Evolutionary conservation across 1,140 invertebrate genomes (phyloP), one percentile per base, ranked within the genome.

Genomic region (Pseudachorutes palmiensis): DNA sequence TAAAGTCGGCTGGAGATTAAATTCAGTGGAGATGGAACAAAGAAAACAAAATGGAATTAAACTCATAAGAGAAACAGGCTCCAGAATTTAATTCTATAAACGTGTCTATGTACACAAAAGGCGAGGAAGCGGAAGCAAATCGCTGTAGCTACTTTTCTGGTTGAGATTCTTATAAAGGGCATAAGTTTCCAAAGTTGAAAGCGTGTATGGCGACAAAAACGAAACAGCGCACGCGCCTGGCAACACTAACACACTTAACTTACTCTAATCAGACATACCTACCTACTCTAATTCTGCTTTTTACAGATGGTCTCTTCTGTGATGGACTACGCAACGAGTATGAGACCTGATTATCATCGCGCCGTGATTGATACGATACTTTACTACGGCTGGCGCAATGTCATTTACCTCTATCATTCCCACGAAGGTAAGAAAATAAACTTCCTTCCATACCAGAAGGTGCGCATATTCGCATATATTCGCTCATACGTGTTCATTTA

Each of bases 381-480:
- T 69, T 88, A 91, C 78, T 96, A 96, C 77, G 86, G 87, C 55
- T 97, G 94, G 93, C 86, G 86, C 72, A 88, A 88, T 76, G 90
- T 97, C 75, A 91, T 95, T 76, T 97, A 94, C 81, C 83, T 97
- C 66, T 97, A 96, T 78, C 91, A 95, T 80, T 94, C 92, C 3
- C 90, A 95, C 77, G 92, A 95, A 79, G 93, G 94, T 95, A 82
- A 88, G 88, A 45, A 45, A 45, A 45, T 12, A 45, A 45, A 45
- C 19, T 45, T 12, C 9, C 9, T 45, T 19, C 36, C 36, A 45
- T 12, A 19, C 9, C 36, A 19, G 9, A 19, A 9, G 36, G 19
- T 45, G 36, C 36, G 36, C 19, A 12, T 45, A 45, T 12, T 12
- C 9, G 19, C 19, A 12, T 45, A 45, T 12, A 45, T 45, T 45